Conservation (phyloP, 2,888 invertebrate species). For the Lathronympha strigana region DNA sequence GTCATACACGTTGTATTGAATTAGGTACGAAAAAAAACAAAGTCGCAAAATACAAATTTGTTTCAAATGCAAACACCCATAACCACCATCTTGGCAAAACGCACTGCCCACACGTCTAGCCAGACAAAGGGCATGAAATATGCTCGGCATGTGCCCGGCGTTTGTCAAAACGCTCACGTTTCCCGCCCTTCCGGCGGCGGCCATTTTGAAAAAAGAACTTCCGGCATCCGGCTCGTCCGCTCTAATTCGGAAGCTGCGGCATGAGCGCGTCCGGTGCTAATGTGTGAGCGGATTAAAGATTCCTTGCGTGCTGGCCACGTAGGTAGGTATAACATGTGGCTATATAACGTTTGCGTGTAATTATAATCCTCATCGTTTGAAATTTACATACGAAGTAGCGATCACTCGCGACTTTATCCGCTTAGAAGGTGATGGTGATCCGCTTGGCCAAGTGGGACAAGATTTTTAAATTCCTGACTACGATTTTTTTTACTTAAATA, state of each 20-base stretch:
- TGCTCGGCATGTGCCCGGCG: slow-evolving; percentile 68
- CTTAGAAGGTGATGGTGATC: too few species aligned
- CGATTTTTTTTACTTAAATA: too few species aligned
- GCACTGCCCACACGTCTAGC: slow-evolving; percentile 43
- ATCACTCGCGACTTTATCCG: too few species aligned
- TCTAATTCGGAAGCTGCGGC: slow-evolving; percentile 71
- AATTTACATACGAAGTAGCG: too few species aligned
- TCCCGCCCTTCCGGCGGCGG: slow-evolving; percentile 74
- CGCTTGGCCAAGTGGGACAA: too few species aligned
- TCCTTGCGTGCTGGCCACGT: slow-evolving; percentile 52
- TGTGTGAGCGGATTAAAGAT: slow-evolving; percentile 78
- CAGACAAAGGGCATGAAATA: slow-evolving; percentile 60
- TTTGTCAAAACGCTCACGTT: slow-evolving; percentile 83
- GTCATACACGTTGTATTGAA: too few species aligned
- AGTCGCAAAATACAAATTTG: not conserved
- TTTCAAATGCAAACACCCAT: slow-evolving; percentile 18
- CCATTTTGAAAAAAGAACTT: slow-evolving; percentile 79
- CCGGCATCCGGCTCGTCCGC: slow-evolving; percentile 67
- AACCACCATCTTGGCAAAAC: slow-evolving; percentile 45
- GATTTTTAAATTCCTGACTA: too few species aligned
- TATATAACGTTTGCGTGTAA: not conserved
- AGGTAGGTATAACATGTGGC: too few species aligned
- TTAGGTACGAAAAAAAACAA: not conserved
- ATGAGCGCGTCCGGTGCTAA: slow-evolving; percentile 72
- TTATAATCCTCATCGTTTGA: too few species aligned